Conservation (phyloP, 2,797 vertebrate species). For the Taenioides sp. region DNA sequence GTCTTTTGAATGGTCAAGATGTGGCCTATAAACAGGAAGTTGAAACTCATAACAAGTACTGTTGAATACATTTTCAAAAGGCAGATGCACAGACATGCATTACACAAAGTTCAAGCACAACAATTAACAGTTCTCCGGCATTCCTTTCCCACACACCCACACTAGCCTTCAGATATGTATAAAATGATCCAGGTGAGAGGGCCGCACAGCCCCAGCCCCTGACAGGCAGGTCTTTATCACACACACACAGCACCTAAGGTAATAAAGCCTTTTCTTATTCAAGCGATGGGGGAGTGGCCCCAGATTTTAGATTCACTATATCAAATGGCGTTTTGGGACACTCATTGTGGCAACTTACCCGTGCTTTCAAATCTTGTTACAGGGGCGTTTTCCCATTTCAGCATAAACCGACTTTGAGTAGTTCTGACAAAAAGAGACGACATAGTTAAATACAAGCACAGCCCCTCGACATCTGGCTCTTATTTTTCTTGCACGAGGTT, state of each 20-base stretch:
- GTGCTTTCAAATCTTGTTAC: constrained; percentile 32
- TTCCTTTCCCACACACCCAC: constrained; percentile 51
- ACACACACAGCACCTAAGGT: constrained; percentile 20
- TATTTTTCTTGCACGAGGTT: background rate
- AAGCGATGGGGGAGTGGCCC: constrained; percentile 15
- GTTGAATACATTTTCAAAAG: background rate
- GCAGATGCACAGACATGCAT: constrained; percentile 47
- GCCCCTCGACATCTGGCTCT: too few species aligned
- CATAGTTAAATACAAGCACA: background rate
- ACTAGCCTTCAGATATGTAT: constrained; percentile 43
- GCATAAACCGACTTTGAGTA: constrained; percentile 22
- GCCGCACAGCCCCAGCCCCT: background rate
- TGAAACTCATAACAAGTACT: background rate
- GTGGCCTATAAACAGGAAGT: too few species aligned
- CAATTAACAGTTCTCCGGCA: constrained; percentile 13
- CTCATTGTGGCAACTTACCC: constrained; percentile 52
- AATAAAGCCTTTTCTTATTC: background rate
- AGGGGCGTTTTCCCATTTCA: constrained; percentile 62
- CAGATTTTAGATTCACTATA: background rate
- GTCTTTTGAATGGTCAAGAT: too few species aligned
- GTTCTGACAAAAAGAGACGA: constrained; percentile 25
- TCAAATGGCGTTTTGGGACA: constrained; percentile 3
- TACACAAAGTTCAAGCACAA: constrained; percentile 21
- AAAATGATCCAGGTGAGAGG: constrained; percentile 9
- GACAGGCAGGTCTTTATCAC: constrained; percentile 12